These are phyloP conservation scores for Babyrousa celebensis DNA, from an alignment of 2,797 vertebrate genomes.

Conservation along the genomic window DNA sequence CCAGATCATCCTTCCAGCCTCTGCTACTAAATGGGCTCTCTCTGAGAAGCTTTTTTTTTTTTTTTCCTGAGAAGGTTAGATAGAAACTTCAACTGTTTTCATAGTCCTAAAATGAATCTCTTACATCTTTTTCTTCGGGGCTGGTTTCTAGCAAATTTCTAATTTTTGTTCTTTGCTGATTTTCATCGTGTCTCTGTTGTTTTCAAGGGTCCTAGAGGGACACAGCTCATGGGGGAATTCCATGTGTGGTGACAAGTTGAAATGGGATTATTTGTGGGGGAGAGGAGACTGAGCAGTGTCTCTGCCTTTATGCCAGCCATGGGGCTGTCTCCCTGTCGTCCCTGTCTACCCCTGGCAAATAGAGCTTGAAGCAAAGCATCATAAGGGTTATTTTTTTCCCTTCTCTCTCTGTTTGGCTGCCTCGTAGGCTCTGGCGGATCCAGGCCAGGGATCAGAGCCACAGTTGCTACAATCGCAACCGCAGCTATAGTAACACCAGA, in stretches of 20 bases:
- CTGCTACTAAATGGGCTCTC: neutral
- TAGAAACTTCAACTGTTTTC: neutral
- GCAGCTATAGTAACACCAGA: too few species aligned
- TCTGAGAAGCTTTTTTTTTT: neutral
- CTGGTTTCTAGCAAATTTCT: neutral
- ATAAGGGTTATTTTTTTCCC: neutral
- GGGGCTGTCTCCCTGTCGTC: too few species aligned
- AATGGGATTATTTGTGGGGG: neutral
- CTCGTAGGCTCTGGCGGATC: too few species aligned
- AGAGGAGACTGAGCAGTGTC: neutral
- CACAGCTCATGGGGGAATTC: neutral
- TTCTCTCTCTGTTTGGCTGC: neutral
- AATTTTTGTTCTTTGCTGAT: neutral
- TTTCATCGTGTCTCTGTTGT: neutral
- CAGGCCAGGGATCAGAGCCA: too few species aligned
- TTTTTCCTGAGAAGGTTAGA: too few species aligned
- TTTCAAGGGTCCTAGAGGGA: neutral
- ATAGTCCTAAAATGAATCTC: neutral
- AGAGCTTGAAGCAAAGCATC: neutral
- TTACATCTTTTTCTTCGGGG: neutral
- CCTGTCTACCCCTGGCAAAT: neutral
- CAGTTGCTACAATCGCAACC: too few species aligned
- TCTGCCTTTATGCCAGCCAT: rapidly evolving
- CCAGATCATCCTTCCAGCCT: neutral
- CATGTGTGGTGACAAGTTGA: neutral